phyloP scores from a whole-genome alignment of 2,113 vertebrate species.

The Quiscalus mexicanus region DNA sequence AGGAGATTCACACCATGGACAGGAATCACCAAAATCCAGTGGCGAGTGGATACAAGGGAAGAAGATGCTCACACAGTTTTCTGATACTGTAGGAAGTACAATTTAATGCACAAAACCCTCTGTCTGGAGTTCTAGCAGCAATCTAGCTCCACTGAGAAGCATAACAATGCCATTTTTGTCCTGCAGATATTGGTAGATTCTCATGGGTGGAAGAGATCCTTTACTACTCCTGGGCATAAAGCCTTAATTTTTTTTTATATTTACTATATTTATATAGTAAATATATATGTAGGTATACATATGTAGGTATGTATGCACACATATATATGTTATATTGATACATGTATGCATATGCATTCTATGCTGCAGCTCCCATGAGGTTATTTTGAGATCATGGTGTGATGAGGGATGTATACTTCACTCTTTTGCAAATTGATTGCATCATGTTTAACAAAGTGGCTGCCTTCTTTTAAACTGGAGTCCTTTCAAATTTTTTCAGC shows the following conservation, averaged over 20 bases:
- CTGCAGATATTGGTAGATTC: background rate
- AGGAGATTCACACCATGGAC: background rate
- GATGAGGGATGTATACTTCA: background rate
- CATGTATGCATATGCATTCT: background rate
- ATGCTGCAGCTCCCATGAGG: background rate
- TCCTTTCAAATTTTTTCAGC: background rate
- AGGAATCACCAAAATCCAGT: background rate
- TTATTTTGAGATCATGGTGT: background rate
- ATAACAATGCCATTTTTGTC: background rate
- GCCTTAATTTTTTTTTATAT: background rate
- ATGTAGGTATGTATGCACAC: rapidly evolving
- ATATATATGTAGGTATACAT: too few species aligned
- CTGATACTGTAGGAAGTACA: background rate
- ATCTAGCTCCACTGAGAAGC: background rate
- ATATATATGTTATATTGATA: background rate
- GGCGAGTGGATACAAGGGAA: rapidly evolving
- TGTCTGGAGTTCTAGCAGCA: background rate
- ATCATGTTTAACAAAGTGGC: too few species aligned
- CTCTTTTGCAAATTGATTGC: background rate
- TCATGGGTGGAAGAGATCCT: rapidly evolving
- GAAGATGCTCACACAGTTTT: background rate
- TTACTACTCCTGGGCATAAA: background rate
- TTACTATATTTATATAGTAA: background rate
- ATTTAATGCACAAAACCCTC: background rate
- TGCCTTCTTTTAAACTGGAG: background rate